Evolutionary conservation across 2,797 vertebrate species (phyloP).

Genomic region (Balearica regulorum): DNA sequence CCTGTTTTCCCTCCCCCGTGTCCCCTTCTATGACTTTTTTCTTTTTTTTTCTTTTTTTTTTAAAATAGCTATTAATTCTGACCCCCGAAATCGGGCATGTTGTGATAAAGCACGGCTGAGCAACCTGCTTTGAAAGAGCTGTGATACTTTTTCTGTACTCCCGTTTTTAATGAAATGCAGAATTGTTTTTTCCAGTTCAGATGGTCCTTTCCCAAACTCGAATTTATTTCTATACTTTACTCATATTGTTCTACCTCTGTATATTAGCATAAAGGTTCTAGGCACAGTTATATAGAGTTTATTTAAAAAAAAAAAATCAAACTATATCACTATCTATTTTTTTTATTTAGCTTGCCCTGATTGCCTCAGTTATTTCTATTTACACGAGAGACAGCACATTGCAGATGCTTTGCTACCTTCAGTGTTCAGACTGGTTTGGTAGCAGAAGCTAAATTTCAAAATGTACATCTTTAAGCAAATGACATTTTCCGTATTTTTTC

Average conservation of each 20-base stretch:
- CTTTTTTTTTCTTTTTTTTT: not conserved
- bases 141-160: not conserved
- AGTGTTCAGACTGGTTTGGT: not conserved
- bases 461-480: not conserved
- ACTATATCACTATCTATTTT: not conserved
- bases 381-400: not conserved
- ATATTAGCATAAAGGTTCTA: not conserved
- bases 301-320: not conserved
- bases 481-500: not conserved
- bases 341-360: not conserved
- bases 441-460: not conserved
- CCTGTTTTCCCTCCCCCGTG: not conserved
- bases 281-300: not conserved
- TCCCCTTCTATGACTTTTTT: not conserved
- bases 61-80: not conserved
- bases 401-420: not conserved
- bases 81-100: not conserved
- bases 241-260: not conserved
- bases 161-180: not conserved
- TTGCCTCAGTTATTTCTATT: not conserved
- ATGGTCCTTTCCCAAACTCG: not conserved
- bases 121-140: not conserved
- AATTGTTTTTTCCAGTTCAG: not conserved
- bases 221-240: not conserved
- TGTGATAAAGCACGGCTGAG: accelerated